A percentile compares a stretch with the other conserved stretches of the same genome.
Conservation (phyloP, 1,140 invertebrate genomes). For the Drosophila bifasciata region DNA sequence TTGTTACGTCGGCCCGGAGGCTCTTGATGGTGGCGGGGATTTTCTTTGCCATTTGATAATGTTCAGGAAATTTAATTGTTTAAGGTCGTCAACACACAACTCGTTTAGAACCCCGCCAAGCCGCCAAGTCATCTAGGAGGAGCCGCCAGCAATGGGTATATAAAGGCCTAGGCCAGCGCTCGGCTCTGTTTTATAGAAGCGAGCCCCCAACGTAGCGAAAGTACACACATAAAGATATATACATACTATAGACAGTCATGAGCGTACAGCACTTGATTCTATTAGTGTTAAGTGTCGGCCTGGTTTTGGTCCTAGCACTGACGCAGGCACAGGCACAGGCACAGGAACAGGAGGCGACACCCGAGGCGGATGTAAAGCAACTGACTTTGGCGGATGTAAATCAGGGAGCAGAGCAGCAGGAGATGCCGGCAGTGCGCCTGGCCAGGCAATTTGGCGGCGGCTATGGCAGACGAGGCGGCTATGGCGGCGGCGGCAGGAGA, state of each 20-base stretch:
- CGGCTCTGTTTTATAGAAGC: constrained; percentile 10
- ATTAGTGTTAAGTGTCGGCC: constrained; percentile 69
- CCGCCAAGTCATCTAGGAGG: constrained; percentile 5
- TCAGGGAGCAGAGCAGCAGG: constrained; percentile 62
- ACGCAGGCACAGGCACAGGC: neutral
- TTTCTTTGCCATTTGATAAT: constrained; percentile 70
- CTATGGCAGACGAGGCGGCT: constrained; percentile 9
- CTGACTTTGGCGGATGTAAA: constrained; percentile 76
- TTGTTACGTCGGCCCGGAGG: constrained; percentile 13
- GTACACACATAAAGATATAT: too few relatives aligned
- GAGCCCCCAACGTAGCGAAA: constrained; percentile 20
- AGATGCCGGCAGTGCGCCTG: constrained; percentile 59
- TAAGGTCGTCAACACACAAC: constrained; percentile 63
- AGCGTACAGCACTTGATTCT: constrained; percentile 56
- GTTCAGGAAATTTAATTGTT: constrained; percentile 76
- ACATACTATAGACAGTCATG: constrained; percentile 55
- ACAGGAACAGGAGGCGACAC: neutral
- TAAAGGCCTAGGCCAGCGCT: constrained; percentile 46
- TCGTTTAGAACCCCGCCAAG: constrained; percentile 73
- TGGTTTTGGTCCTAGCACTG: constrained; percentile 34
- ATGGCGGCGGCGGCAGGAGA: constrained; percentile 19
- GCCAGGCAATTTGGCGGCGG: constrained; percentile 59
- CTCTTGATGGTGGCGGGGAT: constrained; percentile 41
- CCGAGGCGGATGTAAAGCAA: constrained; percentile 65
- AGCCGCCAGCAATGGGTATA: constrained; percentile 36